These are phyloP conservation scores for Malurus splendens DNA, from an alignment of 2,797 vertebrate species.

Conservation along the genomic window DNA sequence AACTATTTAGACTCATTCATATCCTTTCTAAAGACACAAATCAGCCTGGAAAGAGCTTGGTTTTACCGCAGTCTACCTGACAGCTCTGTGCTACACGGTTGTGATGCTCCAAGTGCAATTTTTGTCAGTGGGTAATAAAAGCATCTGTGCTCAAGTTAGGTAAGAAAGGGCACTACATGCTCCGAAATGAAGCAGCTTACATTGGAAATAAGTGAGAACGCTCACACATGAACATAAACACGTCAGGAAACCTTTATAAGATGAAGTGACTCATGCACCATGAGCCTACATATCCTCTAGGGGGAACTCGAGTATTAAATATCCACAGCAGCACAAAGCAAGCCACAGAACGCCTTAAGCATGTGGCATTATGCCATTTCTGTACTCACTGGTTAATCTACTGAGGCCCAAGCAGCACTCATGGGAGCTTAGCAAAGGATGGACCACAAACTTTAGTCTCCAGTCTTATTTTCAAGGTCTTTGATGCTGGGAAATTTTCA, in stretches of 20 bases:
- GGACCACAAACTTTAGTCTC: not conserved
- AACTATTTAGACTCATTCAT: not conserved
- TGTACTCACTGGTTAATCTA: not conserved
- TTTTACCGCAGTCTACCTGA: not conserved
- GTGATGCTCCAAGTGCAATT: not conserved
- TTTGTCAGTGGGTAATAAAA: not conserved
- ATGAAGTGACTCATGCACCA: not conserved
- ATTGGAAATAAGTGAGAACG: not conserved
- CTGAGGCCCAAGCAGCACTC: not conserved
- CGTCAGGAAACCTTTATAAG: not conserved
- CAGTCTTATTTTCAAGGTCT: not conserved
- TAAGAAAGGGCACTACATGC: not conserved
- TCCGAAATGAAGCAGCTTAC: not conserved
- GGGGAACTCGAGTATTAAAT: slow-evolving; percentile 19
- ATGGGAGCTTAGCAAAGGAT: not conserved
- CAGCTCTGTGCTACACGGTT: not conserved
- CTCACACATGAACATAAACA: not conserved
- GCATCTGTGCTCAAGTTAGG: not conserved
- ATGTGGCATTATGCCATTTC: not conserved
- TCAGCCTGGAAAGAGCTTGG: not conserved
- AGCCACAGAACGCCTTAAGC: not conserved
- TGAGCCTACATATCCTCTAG: slow-evolving; percentile 14
- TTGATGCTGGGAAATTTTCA: not conserved
- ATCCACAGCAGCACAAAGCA: not conserved
- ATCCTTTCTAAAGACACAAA: not conserved